Conservation (phyloP, 2,113 vertebrate genomes). For the Etheostoma cragini region DNA sequence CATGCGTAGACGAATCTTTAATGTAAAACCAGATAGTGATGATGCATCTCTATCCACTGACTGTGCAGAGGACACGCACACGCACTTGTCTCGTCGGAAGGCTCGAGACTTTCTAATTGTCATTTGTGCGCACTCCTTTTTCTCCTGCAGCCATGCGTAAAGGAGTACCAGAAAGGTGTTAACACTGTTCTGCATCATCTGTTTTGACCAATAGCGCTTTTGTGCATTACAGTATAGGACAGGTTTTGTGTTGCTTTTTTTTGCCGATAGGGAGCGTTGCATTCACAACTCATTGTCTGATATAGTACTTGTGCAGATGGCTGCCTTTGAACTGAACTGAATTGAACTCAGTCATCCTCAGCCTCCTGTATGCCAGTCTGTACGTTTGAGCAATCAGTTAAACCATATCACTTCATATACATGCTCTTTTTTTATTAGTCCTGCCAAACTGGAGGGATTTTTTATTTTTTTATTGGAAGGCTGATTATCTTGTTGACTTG, state of each 20-base stretch:
- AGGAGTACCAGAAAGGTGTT: conserved; percentile 47
- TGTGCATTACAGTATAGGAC: conserved; percentile 48
- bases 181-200: conserved; percentile 47
- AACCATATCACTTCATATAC: conserved; percentile 54
- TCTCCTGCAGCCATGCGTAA: conserved; percentile 64
- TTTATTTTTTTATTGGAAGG: too few relatives aligned
- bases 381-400: conserved; percentile 34
- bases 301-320: conserved; percentile 62
- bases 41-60: conserved; percentile 26
- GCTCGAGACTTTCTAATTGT: conserved; percentile 20
- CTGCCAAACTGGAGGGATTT: too few relatives aligned
- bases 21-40: conserved; percentile 44
- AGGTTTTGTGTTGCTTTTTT: conserved; percentile 53
- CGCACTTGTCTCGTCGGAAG: conserved; percentile 3
- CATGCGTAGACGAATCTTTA: conserved; percentile 19
- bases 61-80: conserved; percentile 32
- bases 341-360: conserved; percentile 69
- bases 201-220: conserved; percentile 44
- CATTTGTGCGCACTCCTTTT: conserved; percentile 35
- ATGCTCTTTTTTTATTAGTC: neutral
- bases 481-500: too few relatives aligned
- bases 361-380: conserved; percentile 51
- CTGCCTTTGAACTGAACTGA: conserved; percentile 75
- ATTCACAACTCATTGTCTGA: conserved; percentile 66
- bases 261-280: conserved; percentile 88